These are phyloP conservation scores for Romanogobio albipinnatus DNA, from an alignment of 2,113 vertebrate genomes.

Conservation along the genomic window DNA sequence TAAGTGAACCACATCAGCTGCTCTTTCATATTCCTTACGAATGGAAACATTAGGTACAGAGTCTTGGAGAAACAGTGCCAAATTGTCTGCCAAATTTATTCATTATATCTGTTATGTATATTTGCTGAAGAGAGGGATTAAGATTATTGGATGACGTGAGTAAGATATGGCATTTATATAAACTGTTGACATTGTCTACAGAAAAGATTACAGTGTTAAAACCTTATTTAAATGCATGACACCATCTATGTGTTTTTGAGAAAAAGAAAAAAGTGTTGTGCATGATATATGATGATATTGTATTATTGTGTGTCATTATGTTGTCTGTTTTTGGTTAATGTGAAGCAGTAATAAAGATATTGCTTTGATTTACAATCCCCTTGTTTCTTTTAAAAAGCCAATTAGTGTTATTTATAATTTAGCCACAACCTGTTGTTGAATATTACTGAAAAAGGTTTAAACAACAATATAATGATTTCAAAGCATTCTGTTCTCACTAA, in stretches of 20 bases:
- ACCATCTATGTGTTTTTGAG: not conserved
- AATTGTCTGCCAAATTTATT: not conserved
- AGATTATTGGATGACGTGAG: not conserved
- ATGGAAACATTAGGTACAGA: not conserved
- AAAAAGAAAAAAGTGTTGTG: conserved; percentile 2
- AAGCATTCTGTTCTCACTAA: not conserved
- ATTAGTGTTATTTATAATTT: not conserved
- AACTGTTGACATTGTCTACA: not conserved
- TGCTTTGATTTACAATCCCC: not conserved
- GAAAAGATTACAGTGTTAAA: not conserved
- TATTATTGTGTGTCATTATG: not conserved
- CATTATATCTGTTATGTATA: not conserved
- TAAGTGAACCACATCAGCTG: not conserved
- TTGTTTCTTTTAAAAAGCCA: not conserved
- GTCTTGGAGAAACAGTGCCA: not conserved
- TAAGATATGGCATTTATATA: conserved; percentile 3
- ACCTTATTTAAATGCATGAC: conserved; percentile 16
- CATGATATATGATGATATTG: conserved; percentile 19
- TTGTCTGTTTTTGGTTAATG: not conserved
- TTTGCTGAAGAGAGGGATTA: not conserved
- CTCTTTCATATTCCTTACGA: not conserved
- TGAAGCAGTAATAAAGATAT: not conserved
- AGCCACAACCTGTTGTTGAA: not conserved
- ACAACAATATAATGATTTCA: not conserved
- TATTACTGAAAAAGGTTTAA: not conserved